These are phyloP conservation scores for Phortica okadai DNA, from an alignment of 2,888 invertebrate genomes.

Conservation along the genomic window DNA sequence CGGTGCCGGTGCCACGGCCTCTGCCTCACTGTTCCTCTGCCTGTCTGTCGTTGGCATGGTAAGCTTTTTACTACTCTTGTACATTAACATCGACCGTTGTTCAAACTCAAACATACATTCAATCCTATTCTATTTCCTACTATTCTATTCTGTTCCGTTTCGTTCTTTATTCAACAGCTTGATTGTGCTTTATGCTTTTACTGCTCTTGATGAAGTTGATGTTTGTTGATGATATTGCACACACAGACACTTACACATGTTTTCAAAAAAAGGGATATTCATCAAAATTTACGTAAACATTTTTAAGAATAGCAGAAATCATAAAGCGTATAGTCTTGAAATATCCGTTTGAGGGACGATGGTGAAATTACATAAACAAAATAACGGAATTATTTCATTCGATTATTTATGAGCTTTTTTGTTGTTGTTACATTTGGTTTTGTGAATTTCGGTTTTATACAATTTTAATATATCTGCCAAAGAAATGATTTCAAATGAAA, in stretches of 20 bases:
- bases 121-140: too few relatives aligned
- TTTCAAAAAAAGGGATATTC: background rate
- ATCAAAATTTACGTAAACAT: conserved; percentile 16
- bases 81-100: background rate
- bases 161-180: background rate
- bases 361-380: background rate
- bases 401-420: background rate
- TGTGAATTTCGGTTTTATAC: too few relatives aligned
- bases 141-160: background rate
- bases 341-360: background rate
- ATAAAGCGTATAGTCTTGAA: background rate
- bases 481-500: too few relatives aligned
- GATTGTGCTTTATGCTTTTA: background rate
- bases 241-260: background rate
- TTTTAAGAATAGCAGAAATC: background rate
- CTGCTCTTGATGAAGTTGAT: conserved; percentile 7
- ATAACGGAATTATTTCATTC: conserved; percentile 16
- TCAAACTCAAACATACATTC: background rate
- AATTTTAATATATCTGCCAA: too few relatives aligned
- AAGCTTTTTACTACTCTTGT: background rate
- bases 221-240: background rate
- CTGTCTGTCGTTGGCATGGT: background rate
- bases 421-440: background rate
- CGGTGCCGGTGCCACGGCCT: too few relatives aligned
- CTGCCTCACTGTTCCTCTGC: background rate